Evolutionary conservation across 2,888 invertebrate genomes (phyloP).

Genomic region (Petrophora chlorosata): DNA sequence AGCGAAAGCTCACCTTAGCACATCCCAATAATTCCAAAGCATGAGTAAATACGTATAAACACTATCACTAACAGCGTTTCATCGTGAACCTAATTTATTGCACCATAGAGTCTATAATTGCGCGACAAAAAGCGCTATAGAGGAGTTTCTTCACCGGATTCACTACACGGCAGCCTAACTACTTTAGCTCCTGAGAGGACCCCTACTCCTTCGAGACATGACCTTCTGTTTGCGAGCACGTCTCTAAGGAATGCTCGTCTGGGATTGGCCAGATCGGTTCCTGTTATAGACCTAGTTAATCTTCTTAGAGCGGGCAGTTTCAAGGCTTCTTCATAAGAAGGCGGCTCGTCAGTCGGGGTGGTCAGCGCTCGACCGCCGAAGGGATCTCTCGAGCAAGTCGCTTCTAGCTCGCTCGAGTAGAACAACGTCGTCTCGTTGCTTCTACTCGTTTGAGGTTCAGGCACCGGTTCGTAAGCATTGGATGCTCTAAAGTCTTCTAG

Average conservation of each 20-base stretch:
- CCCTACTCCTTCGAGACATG: constrained; percentile 76
- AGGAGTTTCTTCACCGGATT: constrained; percentile 74
- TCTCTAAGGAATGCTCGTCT: constrained; percentile 78
- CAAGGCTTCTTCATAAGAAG: constrained; percentile 86
- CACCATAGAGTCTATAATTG: constrained; percentile 68
- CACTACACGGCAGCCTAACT: constrained; percentile 68
- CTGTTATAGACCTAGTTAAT: constrained; percentile 85
- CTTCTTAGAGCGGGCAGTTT: constrained; percentile 83
- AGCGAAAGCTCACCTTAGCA: constrained; percentile 55
- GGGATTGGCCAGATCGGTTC: constrained; percentile 79
- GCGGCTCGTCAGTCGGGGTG: constrained; percentile 84
- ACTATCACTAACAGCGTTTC: constrained; percentile 41
- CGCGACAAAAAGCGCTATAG: constrained; percentile 66
- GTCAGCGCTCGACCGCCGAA: constrained; percentile 83
- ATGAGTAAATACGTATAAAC: constrained; percentile 46
- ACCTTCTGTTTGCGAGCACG: constrained; percentile 75
- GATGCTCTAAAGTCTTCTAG: constrained; percentile 69
- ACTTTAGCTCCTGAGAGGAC: constrained; percentile 72
- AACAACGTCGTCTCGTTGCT: constrained; percentile 63
- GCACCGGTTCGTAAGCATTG: constrained; percentile 65
- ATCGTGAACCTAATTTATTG: constrained; percentile 58
- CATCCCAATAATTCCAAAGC: constrained; percentile 57
- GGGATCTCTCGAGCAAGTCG: constrained; percentile 84
- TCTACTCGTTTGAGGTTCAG: constrained; percentile 57
- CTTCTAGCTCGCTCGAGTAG: constrained; percentile 71